A percentile compares a stretch with the other conserved stretches of the same genome.
These are phyloP conservation scores for Lontra canadensis DNA, from an alignment of 2,113 vertebrate species.

Conservation along the genomic window DNA sequence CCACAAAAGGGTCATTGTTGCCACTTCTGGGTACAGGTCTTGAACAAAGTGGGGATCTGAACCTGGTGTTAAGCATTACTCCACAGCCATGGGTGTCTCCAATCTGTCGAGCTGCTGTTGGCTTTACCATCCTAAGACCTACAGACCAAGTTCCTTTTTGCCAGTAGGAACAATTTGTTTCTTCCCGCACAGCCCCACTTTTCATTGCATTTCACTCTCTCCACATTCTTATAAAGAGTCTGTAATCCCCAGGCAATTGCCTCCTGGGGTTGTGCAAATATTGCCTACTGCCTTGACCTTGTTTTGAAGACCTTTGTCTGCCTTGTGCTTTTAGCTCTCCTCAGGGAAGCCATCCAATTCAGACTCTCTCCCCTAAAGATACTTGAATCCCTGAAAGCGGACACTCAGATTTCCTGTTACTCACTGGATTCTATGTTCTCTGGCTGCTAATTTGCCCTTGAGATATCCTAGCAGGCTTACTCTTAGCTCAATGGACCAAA, in stretches of 20 bases:
- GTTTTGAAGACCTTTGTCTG: constrained; percentile 70
- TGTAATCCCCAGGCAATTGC: background rate
- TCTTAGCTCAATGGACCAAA: constrained; percentile 55
- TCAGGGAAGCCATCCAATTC: constrained; percentile 72
- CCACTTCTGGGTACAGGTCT: background rate
- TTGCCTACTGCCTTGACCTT: constrained; percentile 53
- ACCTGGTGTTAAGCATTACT: background rate
- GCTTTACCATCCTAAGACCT: background rate
- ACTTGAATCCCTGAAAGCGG: constrained; percentile 76
- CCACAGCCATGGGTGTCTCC: background rate
- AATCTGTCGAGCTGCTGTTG: too few relatives aligned
- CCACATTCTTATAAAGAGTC: background rate
- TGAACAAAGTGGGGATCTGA: background rate
- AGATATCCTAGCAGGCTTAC: constrained; percentile 69
- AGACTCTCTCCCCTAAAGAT: constrained; percentile 68
- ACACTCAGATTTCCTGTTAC: constrained; percentile 75
- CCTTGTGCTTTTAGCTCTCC: constrained; percentile 69
- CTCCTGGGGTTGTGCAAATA: background rate
- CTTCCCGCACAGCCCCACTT: background rate
- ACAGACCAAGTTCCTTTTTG: background rate
- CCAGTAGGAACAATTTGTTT: background rate
- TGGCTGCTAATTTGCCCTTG: constrained; percentile 76
- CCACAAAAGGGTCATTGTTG: background rate
- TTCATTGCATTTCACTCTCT: background rate
- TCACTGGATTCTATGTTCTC: constrained; percentile 73